Percentiles rank a stretch among this genome's conserved stretches.
Conservation (phyloP, 2,888 invertebrate species). For the Clepsis dumicolana region DNA sequence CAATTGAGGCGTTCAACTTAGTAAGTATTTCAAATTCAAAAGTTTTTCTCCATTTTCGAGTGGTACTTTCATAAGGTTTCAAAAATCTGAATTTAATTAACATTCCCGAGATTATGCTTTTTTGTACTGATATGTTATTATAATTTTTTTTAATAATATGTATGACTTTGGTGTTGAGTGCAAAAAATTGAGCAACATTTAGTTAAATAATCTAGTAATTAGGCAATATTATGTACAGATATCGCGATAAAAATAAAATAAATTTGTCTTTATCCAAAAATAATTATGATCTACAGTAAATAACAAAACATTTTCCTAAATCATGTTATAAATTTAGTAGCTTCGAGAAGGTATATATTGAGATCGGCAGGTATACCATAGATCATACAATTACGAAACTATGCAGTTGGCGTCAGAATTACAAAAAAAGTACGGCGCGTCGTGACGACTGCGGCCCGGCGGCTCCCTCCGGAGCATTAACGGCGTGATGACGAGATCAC, state of each 20-base stretch:
- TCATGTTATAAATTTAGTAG: constrained; percentile 78
- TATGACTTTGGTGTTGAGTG: constrained; percentile 85
- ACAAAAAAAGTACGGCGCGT: constrained; percentile 21
- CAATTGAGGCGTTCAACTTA: no score
- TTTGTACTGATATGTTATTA: constrained; percentile 84
- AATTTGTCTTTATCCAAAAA: constrained; percentile 79
- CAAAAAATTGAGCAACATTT: constrained; percentile 85
- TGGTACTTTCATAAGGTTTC: no score
- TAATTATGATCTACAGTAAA: constrained; percentile 65
- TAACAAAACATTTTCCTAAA: constrained; percentile 67
- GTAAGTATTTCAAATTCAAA: no score
- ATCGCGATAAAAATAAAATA: constrained; percentile 74
- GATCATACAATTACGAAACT: constrained; percentile 41
- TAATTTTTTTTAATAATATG: constrained; percentile 75
- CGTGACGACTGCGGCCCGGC: background rate
- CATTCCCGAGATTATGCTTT: constrained; percentile 61
- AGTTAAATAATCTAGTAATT: constrained; percentile 82
- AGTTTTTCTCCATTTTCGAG: no score
- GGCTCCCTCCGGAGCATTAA: background rate
- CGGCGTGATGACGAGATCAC: background rate
- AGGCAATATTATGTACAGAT: constrained; percentile 73
- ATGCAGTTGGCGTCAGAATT: constrained; percentile 15
- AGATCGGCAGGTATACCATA: constrained; percentile 77
- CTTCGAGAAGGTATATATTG: constrained; percentile 77
- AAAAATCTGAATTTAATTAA: background rate